A percentile compares a stretch with the other conserved stretches of the same genome.
These are phyloP conservation scores for Drosophila setosimentum DNA, from an alignment of 2,888 invertebrate species.

Conservation along the genomic window DNA sequence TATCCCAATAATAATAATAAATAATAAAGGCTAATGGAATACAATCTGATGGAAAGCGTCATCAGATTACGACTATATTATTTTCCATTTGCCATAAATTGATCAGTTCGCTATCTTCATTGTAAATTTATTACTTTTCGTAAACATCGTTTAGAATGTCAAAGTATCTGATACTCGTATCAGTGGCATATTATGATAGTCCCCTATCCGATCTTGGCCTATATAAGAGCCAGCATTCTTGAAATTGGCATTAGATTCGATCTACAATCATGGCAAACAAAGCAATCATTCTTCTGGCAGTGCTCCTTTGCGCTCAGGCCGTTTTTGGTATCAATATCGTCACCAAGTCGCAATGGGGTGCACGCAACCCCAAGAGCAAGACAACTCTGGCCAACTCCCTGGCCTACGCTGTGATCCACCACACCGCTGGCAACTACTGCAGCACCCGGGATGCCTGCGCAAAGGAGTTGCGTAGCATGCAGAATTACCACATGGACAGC, in stretches of 20 bases:
- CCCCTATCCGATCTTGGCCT: constrained; percentile 10
- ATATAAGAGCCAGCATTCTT: constrained; percentile 14
- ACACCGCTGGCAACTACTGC: constrained; percentile 70
- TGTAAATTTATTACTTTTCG: constrained; percentile 20
- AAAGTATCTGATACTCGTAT: constrained; percentile 25
- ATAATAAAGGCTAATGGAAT: neutral
- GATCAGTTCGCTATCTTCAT: constrained; percentile 10
- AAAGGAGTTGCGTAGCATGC: constrained; percentile 69
- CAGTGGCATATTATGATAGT: neutral
- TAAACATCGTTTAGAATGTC: neutral
- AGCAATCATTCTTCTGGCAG: constrained; percentile 50
- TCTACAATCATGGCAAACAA: constrained; percentile 56
- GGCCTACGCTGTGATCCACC: constrained; percentile 68
- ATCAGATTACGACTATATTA: neutral
- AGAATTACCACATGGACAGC: constrained; percentile 73
- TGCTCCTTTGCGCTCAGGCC: constrained; percentile 54
- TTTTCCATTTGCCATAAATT: constrained; percentile 21
- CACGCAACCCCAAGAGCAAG: constrained; percentile 65
- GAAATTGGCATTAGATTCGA: neutral
- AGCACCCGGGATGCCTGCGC: constrained; percentile 59
- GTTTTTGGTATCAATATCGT: constrained; percentile 57
- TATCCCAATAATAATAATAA: no score
- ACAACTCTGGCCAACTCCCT: constrained; percentile 47
- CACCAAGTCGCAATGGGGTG: constrained; percentile 67
- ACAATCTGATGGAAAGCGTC: no score